phyloP scores from a whole-genome alignment of 2,113 vertebrate genomes.

The Chinchilla lanigera region DNA sequence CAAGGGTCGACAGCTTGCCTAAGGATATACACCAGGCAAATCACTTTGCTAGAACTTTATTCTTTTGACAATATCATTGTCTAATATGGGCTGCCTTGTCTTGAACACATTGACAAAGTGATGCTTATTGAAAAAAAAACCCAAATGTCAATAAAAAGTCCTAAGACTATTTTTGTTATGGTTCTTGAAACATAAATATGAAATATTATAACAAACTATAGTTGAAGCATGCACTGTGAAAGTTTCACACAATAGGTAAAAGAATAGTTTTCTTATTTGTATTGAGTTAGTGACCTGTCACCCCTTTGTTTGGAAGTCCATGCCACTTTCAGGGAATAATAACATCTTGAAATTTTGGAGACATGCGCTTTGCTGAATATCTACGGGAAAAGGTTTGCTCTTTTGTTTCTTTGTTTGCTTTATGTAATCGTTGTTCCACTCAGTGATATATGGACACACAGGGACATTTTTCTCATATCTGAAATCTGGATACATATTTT shows the following conservation, averaged over 20 bases:
- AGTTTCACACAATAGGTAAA: constrained; percentile 20
- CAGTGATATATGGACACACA: constrained; percentile 6
- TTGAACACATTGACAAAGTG: neutral
- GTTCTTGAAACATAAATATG: neutral
- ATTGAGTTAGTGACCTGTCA: constrained; percentile 24
- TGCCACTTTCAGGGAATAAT: constrained; percentile 26
- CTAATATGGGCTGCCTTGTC: neutral
- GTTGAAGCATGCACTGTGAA: neutral
- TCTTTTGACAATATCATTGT: neutral
- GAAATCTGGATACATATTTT: constrained; percentile 55
- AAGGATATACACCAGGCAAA: neutral
- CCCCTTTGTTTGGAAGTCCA: neutral
- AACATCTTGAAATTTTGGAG: constrained; percentile 25
- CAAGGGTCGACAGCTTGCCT: neutral
- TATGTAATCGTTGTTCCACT: constrained; percentile 52
- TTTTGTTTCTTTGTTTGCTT: neutral
- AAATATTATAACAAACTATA: constrained; percentile 52
- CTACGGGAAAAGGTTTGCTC: constrained; percentile 6
- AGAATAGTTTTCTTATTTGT: constrained; percentile 55
- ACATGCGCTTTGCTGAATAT: neutral
- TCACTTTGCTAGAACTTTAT: neutral
- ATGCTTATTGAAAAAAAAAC: neutral
- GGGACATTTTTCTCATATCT: constrained; percentile 63
- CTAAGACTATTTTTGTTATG: constrained; percentile 18
- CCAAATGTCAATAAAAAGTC: constrained; percentile 2